Percentiles rank a stretch among this genome's conserved stretches.
Conservation (phyloP, 2,797 vertebrate species). For the Oreortyx pictus region DNA sequence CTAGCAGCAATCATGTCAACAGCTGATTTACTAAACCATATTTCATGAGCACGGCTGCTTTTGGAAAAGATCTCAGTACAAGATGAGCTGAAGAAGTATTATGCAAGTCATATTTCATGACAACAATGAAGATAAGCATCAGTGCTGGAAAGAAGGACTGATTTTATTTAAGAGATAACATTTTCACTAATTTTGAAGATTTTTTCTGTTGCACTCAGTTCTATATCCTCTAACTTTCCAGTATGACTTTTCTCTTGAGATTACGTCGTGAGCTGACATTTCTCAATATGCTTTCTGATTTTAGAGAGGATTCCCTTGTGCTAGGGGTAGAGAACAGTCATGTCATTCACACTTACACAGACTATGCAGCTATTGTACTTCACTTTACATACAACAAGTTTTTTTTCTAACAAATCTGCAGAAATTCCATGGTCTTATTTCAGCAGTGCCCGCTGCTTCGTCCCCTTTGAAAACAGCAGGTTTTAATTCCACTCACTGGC, state of each 20-base stretch:
- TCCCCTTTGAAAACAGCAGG: not conserved
- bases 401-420: not conserved
- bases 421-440: not conserved
- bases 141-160: not conserved
- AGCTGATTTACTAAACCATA: not conserved
- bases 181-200: not conserved
- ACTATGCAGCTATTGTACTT: not conserved
- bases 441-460: not conserved
- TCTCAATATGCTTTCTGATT: not conserved
- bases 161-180: not conserved
- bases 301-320: not conserved
- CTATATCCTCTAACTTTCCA: not conserved
- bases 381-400: not conserved
- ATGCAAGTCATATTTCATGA: not conserved
- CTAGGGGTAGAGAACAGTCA: not conserved
- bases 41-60: not conserved
- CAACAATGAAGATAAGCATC: not conserved
- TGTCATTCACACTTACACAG: rapidly evolving
- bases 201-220: not conserved
- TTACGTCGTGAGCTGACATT: not conserved
- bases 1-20: not conserved
- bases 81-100: not conserved
- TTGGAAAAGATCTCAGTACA: not conserved
- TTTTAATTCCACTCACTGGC: not conserved
- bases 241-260: not conserved